These are phyloP conservation scores for Heliocidaris erythrogramma DNA, from an alignment of 35 echinoderm and acorn worm genomes.

Conservation along the genomic window DNA sequence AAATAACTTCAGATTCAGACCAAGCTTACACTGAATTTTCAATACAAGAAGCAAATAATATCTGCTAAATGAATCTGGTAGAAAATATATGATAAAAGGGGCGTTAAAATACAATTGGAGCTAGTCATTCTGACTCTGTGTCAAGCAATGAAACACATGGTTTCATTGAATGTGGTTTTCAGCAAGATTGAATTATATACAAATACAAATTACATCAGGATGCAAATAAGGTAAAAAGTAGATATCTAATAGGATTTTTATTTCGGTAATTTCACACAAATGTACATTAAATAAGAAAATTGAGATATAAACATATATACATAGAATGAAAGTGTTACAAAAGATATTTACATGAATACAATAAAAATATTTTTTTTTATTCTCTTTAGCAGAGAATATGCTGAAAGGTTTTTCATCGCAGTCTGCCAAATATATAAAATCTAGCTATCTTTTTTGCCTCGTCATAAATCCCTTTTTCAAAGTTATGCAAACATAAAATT, in stretches of 20 bases:
- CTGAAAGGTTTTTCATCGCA: background rate
- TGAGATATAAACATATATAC: background rate
- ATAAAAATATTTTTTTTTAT: background rate
- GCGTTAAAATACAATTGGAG: too few relatives aligned
- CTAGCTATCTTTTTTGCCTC: background rate
- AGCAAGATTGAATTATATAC: too few relatives aligned
- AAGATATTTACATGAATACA: background rate
- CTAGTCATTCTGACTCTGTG: too few relatives aligned
- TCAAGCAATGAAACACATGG: too few relatives aligned
- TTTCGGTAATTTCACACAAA: slow-evolving; percentile 19
- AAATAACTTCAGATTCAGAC: too few relatives aligned
- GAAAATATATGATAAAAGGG: too few relatives aligned
- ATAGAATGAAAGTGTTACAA: background rate
- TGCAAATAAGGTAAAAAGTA: background rate
- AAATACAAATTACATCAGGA: background rate
- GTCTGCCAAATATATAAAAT: background rate
- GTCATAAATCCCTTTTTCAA: background rate
- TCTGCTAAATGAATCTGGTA: too few relatives aligned
- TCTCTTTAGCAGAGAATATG: background rate
- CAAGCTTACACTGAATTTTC: too few relatives aligned
- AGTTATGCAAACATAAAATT: background rate
- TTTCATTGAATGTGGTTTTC: too few relatives aligned
- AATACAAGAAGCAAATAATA: too few relatives aligned
- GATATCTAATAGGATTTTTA: background rate
- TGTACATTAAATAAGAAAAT: slow-evolving; percentile 27